Base-by-base conservation (phyloP, 2,888 invertebrate species). In the Onchidella celtica region DNA sequence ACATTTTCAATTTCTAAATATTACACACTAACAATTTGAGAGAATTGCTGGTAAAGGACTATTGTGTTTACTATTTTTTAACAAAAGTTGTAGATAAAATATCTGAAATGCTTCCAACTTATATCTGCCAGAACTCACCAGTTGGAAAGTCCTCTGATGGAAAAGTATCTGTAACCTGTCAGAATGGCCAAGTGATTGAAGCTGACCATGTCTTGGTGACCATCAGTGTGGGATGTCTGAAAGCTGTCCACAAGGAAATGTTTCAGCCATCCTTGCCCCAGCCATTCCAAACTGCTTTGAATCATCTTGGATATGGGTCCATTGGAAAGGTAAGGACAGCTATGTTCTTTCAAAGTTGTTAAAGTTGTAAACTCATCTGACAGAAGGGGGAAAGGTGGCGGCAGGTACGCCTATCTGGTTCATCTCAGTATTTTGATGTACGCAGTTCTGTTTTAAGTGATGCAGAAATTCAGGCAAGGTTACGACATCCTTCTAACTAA, bases 181-280 rank as follows among this genome's bases (percentile, higher is more conserved):
- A 63, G 17, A 79, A 63, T 72, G 70, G 79, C 3, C 34, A 72
- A 14, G 17, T 32, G 4, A 36, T 72, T 0, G 32, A 34, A 32
- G 61, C 79, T 1, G 79, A 79, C 21, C 72, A 79, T 14, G 79
- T 79, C 40, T 63, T 79, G 29, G 79, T 79, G 14, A 79, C 79
- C n/a, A 32, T 63, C 61, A 79, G 79, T 34, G 14, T 40, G 0
- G 72, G 79, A 9, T 79, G 55, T 36, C 17, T 79, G 61, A 27
- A 79, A 38, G 70, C 79, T 17, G 11, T 9, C 14, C 79, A 79
- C 32, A 68, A 63, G 32, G 9, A 21, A 11, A 34, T 79, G 29
- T 79, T 79, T 38, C 24, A 27, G 1, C 79, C 79, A 11, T 21
- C 57, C 6, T 57, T 79, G 1, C 79, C 79, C 4, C 27, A 9